phyloP scores from a whole-genome alignment of 2,113 vertebrate genomes.

The Gnathonemus longibarbis region DNA sequence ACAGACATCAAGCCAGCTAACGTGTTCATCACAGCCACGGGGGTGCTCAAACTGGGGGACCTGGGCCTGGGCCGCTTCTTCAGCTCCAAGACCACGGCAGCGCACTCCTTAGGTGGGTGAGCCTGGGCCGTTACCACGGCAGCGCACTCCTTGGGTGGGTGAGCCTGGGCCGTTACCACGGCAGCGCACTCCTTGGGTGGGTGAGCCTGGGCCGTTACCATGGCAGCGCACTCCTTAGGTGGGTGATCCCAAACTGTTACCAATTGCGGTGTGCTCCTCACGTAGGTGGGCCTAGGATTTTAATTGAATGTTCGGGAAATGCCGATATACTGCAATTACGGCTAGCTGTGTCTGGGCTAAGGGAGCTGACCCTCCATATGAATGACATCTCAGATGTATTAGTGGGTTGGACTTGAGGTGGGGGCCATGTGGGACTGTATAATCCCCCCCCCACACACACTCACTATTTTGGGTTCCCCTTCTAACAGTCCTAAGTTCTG shows the following conservation, averaged over 20 bases:
- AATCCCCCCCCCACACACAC: neutral
- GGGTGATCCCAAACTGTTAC: too few relatives aligned
- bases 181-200: neutral
- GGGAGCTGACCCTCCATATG: neutral
- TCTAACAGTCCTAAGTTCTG: neutral
- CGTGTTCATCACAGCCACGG: slow-evolving; percentile 79
- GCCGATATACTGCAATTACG: too few relatives aligned
- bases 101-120: slow-evolving; percentile 76
- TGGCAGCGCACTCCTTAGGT: neutral
- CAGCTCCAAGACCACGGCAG: slow-evolving; percentile 79
- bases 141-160: neutral
- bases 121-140: neutral
- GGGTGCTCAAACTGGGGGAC: slow-evolving; percentile 78
- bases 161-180: neutral
- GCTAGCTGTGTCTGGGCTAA: too few relatives aligned
- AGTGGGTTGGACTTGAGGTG: neutral
- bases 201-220: neutral
- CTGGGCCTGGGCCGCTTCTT: slow-evolving; percentile 79
- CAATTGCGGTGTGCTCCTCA: neutral
- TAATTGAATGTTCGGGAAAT: neutral
- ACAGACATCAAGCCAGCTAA: slow-evolving; percentile 84
- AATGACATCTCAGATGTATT: neutral
- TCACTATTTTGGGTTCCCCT: neutral
- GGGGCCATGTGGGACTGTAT: neutral
- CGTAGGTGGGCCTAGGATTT: neutral